These are phyloP conservation scores for Pomacea maculata DNA, from an alignment of 1,140 invertebrate species.

Conservation along the genomic window DNA sequence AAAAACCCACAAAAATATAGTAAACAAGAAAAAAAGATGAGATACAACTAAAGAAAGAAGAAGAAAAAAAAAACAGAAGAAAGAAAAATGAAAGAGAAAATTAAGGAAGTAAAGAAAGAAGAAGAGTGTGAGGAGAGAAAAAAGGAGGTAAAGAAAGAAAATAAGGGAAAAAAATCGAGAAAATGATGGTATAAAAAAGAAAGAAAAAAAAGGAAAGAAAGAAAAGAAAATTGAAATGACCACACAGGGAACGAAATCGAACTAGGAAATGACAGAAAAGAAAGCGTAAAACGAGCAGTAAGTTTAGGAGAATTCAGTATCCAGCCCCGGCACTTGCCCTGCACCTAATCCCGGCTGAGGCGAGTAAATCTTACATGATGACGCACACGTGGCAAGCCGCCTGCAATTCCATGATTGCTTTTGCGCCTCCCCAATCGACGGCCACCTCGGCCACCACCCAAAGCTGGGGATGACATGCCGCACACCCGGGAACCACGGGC, in stretches of 20 bases:
- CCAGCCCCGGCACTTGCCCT: no score
- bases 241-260: neutral
- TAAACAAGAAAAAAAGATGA: neutral
- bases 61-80: neutral
- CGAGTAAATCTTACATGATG: no score
- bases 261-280: neutral
- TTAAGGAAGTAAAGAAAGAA: neutral
- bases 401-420: no score
- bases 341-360: no score
- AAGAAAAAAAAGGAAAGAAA: neutral
- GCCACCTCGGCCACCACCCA: no score
- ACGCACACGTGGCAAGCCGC: no score
- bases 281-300: neutral
- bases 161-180: neutral
- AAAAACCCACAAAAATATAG: neutral
- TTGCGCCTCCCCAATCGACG: no score
- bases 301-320: no score
- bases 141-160: neutral
- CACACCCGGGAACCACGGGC: no score
- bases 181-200: neutral
- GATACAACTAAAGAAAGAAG: neutral
- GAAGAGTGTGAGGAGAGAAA: neutral
- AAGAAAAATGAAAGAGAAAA: neutral
- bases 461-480: no score
- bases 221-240: neutral